Evolutionary conservation across 2,888 invertebrate species (phyloP).

Genomic region (Synergus japonicus): DNA sequence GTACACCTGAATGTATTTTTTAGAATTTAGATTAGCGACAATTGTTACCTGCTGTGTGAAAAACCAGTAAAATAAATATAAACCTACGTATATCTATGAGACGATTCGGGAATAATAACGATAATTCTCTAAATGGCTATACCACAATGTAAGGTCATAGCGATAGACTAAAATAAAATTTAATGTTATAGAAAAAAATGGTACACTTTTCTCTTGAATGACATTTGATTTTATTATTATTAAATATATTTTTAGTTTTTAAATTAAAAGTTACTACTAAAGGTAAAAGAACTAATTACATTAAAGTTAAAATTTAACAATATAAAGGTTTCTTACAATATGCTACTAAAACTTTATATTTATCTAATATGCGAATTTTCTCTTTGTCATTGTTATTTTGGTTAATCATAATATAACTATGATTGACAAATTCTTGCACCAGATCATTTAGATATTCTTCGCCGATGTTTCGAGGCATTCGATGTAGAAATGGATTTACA

Average conservation of each 20-base stretch:
- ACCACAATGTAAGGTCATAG: constrained; percentile 75
- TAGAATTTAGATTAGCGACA: constrained; percentile 66
- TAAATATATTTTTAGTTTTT: too few species aligned
- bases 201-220: background rate
- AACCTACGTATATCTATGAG: constrained; percentile 63
- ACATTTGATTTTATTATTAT: background rate
- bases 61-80: constrained; percentile 58
- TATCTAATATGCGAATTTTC: constrained; percentile 76
- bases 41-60: constrained; percentile 71
- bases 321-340: constrained; percentile 67
- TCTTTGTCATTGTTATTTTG: constrained; percentile 75
- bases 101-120: constrained; percentile 64
- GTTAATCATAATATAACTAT: constrained; percentile 76
- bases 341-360: constrained; percentile 70
- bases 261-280: too few species aligned
- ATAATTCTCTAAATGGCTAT: constrained; percentile 73
- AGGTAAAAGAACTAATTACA: too few species aligned
- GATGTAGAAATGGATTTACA: constrained; percentile 84
- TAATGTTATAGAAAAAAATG: constrained; percentile 60
- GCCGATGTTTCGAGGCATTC: constrained; percentile 81
- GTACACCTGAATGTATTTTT: constrained; percentile 72
- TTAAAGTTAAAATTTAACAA: background rate
- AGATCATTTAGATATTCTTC: constrained; percentile 83
- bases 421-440: constrained; percentile 78
- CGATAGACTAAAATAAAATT: constrained; percentile 72